Conservation (phyloP, 2,113 vertebrate species). For the Perca flavescens region DNA sequence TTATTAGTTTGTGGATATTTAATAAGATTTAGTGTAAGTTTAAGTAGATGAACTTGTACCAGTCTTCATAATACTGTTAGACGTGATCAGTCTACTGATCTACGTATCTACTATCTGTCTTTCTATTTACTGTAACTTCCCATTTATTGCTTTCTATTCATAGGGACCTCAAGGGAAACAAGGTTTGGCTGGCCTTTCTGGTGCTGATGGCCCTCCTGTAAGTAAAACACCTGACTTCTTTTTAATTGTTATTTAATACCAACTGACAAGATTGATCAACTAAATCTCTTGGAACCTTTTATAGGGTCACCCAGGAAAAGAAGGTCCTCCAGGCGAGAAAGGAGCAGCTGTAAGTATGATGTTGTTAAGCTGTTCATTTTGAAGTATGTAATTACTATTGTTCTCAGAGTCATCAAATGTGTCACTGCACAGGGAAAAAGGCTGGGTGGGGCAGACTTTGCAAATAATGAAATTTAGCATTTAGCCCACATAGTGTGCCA, state of each 20-base stretch:
- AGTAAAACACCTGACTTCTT: constrained; percentile 72
- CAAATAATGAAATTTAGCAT: background rate
- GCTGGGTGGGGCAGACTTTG: background rate
- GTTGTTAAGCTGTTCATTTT: background rate
- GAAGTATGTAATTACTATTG: constrained; percentile 5
- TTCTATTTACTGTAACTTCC: constrained; percentile 17
- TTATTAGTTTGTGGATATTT: constrained; percentile 38
- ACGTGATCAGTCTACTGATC: background rate
- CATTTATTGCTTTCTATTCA: constrained; percentile 52
- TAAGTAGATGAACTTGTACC: constrained; percentile 17
- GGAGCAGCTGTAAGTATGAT: constrained; percentile 89
- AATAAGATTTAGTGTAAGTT: constrained; percentile 19
- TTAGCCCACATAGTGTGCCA: background rate
- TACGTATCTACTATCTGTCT: background rate
- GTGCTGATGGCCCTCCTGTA: constrained; percentile 96
- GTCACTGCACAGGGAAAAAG: background rate
- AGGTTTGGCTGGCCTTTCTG: constrained; percentile 91
- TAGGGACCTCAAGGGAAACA: constrained; percentile 95
- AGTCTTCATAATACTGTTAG: background rate
- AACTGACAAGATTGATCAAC: background rate
- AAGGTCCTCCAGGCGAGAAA: constrained; percentile 95
- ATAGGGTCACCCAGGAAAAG: constrained; percentile 98
- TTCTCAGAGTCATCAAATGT: constrained; percentile 27
- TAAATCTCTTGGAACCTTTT: constrained; percentile 27
- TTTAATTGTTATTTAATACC: background rate